Base-by-base conservation (phyloP, 2,888 invertebrate species). In the Molanna angustata region DNA sequence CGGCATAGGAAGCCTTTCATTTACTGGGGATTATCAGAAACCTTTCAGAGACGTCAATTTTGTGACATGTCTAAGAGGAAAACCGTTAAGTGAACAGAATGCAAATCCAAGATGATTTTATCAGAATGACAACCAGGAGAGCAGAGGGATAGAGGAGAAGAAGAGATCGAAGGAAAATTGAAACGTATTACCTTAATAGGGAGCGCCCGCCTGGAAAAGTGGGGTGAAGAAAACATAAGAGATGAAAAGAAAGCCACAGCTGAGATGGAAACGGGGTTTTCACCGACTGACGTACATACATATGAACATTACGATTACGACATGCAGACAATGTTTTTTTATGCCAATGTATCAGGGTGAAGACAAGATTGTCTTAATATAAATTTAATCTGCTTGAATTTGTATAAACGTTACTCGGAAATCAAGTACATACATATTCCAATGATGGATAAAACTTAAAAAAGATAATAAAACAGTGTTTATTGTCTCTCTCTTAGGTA, bases 91-190 rank as follows among this genome's bases (percentile, higher is more conserved):
- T 47, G 49, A 47, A 49, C 56, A 46, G 43, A 51, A 57, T 57
- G 57, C 51, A 57, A 57, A 57, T 57, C 54, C 57, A 35, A 54
- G 47, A 42, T 57, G 57, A 57, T 57, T 57, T 57, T 54, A 57
- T 54, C 57, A 57, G 50, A 21, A 17, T 50, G 57, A 57, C 54
- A 57, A 54, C 48, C 17, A 7, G 17, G 46, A 35, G 49, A 35
- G 37, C 19, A 20, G 43, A 44, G 39, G 20, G n/a, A 14, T 4
- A 31, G 43, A 43, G 32, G 2, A 7, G 48, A 33, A 32, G 20
- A 14, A n/a, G 7, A 17, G 19, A 40, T 47, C 17, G 46, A 19
- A 37, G 40, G 33, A 50, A 51, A 52, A 57, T 57, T 57, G 57
- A 57, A 57, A 54, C 54, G 54, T 54, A 57, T 57, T 57, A 57